A percentile compares a stretch with the other conserved stretches of the same genome.
phyloP scores from a whole-genome alignment of 2,113 vertebrate species.

The Bubo scandiacus region DNA sequence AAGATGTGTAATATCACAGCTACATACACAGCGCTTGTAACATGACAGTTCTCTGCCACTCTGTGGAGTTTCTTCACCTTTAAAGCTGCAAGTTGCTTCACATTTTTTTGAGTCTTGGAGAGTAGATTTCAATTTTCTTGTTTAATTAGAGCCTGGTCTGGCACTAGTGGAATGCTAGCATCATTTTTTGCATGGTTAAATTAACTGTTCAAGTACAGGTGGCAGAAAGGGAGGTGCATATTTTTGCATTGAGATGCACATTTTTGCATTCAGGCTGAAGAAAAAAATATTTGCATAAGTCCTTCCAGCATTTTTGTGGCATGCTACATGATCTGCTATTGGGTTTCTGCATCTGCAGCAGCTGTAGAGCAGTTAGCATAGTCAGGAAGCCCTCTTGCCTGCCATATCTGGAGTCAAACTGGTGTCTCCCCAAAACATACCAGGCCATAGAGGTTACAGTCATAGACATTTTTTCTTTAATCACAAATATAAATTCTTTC shows the following conservation, averaged over 20 bases:
- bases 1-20: background rate
- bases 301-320: background rate
- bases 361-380: background rate
- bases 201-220: background rate
- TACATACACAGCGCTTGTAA: background rate
- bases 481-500: background rate
- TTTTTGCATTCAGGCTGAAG: background rate
- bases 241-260: background rate
- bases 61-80: background rate
- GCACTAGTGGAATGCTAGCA: background rate
- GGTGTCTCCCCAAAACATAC: background rate
- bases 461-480: background rate
- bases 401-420: background rate
- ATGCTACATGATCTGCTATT: background rate
- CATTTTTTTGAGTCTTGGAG: background rate
- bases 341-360: background rate
- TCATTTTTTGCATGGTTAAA: background rate
- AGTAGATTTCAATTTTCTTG: background rate
- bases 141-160: background rate
- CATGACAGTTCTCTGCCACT: background rate
- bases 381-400: background rate
- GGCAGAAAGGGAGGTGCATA: background rate
- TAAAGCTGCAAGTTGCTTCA: background rate
- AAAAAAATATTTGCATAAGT: background rate
- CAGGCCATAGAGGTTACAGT: background rate